These are phyloP conservation scores for Trimorus sp. DNA, from an alignment of 2,888 invertebrate genomes.

Conservation along the genomic window DNA sequence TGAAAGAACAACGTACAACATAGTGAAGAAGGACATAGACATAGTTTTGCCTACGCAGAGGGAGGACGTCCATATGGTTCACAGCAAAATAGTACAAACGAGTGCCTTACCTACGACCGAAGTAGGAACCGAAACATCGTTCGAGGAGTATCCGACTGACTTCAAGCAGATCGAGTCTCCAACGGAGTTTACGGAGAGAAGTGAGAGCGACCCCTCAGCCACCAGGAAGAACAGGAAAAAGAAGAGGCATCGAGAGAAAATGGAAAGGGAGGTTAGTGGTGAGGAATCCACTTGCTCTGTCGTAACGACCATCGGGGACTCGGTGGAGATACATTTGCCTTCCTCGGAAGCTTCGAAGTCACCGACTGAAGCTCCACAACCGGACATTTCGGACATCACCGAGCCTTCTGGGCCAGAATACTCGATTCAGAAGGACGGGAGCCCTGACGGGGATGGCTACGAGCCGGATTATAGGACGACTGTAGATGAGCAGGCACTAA, in stretches of 20 bases:
- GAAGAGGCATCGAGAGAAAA: conserved; percentile 72
- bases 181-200: conserved; percentile 68
- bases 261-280: conserved; percentile 63
- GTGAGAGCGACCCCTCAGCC: conserved; percentile 65
- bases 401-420: conserved; percentile 68
- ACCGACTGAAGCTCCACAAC: conserved; percentile 82
- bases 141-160: conserved; percentile 45
- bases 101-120: conserved; percentile 69
- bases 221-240: conserved; percentile 72
- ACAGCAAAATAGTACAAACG: conserved; percentile 75
- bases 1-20: conserved; percentile 69
- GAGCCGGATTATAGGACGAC: conserved; percentile 87
- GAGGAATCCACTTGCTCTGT: conserved; percentile 73
- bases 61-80: conserved; percentile 70
- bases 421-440: conserved; percentile 78
- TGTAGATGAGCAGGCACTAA: conserved; percentile 82
- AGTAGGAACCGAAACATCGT: conserved; percentile 69
- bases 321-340: conserved; percentile 83
- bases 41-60: conserved; percentile 74
- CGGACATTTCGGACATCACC: conserved; percentile 74
- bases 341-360: conserved; percentile 83
- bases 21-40: conserved; percentile 75
- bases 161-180: conserved; percentile 75
- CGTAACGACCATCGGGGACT: conserved; percentile 83
- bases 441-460: conserved; percentile 84